Base-by-base conservation (phyloP, 1,140 invertebrate genomes). In the Macrocentrus cingulum region DNA sequence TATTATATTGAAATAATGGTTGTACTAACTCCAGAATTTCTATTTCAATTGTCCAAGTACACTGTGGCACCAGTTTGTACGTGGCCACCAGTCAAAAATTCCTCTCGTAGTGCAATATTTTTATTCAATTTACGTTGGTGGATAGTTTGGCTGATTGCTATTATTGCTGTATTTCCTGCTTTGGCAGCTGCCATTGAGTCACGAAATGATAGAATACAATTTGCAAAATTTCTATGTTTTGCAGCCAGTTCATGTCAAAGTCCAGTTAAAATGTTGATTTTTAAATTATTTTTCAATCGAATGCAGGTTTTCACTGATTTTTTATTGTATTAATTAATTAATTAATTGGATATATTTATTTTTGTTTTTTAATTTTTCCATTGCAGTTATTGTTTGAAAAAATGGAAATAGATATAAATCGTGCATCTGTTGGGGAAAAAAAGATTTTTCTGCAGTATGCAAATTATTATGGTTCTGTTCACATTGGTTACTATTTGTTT, bases 41-140 rank as follows among this genome's bases (percentile, higher is more conserved):
- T 54, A 2, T 9, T 66, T 2, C 19, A 16, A 1, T 45, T 62
- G 3, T 48, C 59, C 2, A 55, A 59, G 49, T 5, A 64, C 5
- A 25, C 34, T 1, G 55, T 56, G 0, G 18, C 6, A 8, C 22
- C 67, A 1, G 56, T 57, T 5, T 61, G 54, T 11, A 62, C 59
- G 1, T 69, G 67, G 67, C 67, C 67, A 18, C 18, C 57, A 19
- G 2, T 37, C 13, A 8, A 4, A 13, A 61, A 52, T 6, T 20
- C 51, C 3, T 60, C 16, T 3, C 57, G 29, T 9, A 46, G 44
- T 0, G 6, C 52, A 23, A 42, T 56, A 1, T 2, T 60, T 11
- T 13, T 62, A 15, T 32, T 44, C 2, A 42, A 67, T 41, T 5
- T 67, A 1, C 9, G 42, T 8, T 66, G 64, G 60, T 41, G 29